Evolutionary conservation across 2,113 vertebrate species (phyloP).

Genomic region (Strix uralensis): DNA sequence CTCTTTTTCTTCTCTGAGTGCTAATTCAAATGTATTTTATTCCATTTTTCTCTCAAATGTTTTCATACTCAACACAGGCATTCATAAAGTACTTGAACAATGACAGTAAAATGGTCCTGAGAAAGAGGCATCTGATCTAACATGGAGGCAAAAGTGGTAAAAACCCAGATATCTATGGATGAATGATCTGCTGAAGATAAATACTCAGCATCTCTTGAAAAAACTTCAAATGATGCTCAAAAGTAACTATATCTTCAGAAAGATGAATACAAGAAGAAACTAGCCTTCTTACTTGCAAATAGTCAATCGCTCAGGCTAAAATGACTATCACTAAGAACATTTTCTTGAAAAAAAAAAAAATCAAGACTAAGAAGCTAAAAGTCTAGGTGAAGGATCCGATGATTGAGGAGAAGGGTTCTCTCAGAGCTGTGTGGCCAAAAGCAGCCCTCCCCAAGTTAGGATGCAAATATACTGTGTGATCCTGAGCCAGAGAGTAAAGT

Average conservation of each 20-base stretch:
- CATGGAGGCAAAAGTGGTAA: not conserved
- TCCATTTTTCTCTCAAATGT: not conserved
- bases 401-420: fast-evolving
- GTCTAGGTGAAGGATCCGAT: not conserved
- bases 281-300: not conserved
- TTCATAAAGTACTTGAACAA: not conserved
- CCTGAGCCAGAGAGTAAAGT: not conserved
- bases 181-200: not conserved
- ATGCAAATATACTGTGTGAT: not conserved
- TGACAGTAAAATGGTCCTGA: not conserved
- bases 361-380: not conserved
- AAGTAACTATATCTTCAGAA: not conserved
- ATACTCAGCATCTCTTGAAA: not conserved
- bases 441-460: not conserved
- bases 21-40: not conserved
- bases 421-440: not conserved
- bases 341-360: not conserved
- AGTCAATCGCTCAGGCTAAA: not conserved
- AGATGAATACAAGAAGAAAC: not conserved
- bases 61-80: not conserved
- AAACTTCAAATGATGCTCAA: not conserved
- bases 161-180: not conserved
- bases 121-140: not conserved
- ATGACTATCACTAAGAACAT: not conserved
- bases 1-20: not conserved